These are phyloP conservation scores for Periophthalmodon schlosseri DNA, from an alignment of 2,113 vertebrate genomes.

Conservation along the genomic window DNA sequence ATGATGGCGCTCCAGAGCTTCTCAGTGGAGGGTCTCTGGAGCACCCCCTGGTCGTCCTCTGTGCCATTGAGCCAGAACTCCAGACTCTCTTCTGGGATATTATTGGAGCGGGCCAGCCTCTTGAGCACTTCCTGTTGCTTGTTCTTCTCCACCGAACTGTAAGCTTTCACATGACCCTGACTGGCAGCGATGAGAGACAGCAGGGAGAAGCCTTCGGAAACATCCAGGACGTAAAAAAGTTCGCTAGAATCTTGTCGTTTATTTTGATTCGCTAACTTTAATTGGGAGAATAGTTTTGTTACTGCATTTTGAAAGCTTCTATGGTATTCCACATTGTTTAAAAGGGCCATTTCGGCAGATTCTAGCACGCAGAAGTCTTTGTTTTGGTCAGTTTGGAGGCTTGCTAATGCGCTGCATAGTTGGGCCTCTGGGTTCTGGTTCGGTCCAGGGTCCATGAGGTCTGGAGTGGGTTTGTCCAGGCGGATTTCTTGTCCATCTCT, in stretches of 20 bases:
- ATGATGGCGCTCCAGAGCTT: slow-evolving; percentile 95
- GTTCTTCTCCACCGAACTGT: slow-evolving; percentile 92
- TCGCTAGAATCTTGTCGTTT: slow-evolving; percentile 61
- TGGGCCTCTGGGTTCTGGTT: slow-evolving; percentile 82
- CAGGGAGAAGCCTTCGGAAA: slow-evolving; percentile 95
- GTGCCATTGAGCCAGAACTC: slow-evolving; percentile 92
- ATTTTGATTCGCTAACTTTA: slow-evolving; percentile 61
- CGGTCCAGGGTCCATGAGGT: not conserved
- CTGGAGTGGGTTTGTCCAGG: slow-evolving; percentile 31
- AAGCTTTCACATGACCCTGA: slow-evolving; percentile 86
- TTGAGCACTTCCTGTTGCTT: slow-evolving; percentile 85
- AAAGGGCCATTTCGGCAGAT: slow-evolving; percentile 87
- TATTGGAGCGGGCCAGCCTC: slow-evolving; percentile 81
- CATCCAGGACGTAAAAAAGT: slow-evolving; percentile 87
- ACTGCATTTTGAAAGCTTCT: slow-evolving; percentile 84
- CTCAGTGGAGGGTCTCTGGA: slow-evolving; percentile 89
- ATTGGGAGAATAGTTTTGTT: slow-evolving; percentile 78
- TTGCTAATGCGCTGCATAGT: slow-evolving; percentile 88
- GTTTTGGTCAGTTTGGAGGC: slow-evolving; percentile 82
- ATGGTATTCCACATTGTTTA: slow-evolving; percentile 88
- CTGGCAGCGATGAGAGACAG: slow-evolving; percentile 88
- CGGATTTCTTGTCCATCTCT: slow-evolving; percentile 59
- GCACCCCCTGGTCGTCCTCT: slow-evolving; percentile 85
- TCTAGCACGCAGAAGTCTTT: slow-evolving; percentile 83
- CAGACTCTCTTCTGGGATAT: slow-evolving; percentile 80